phyloP scores from a whole-genome alignment of 2,797 vertebrate genomes.

The Aplochiton taeniatus region DNA sequence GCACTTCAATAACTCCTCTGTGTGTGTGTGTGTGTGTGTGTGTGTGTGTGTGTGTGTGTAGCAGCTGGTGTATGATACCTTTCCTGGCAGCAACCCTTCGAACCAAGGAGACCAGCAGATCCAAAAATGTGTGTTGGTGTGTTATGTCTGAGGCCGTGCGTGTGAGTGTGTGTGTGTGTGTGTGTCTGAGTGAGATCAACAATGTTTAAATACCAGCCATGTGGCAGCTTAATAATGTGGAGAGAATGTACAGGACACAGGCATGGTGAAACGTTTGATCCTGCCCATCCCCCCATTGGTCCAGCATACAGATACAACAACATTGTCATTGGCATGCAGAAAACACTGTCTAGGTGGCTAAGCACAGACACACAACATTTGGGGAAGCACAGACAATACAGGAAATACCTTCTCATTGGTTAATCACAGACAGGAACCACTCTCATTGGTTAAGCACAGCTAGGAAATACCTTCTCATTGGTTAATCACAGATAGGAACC shows the following conservation, averaged over 20 bases:
- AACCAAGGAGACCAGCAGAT: too few relatives aligned
- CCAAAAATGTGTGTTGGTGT: neutral
- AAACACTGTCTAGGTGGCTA: conserved; percentile 16
- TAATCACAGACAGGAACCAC: conserved; percentile 10
- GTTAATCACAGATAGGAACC: neutral
- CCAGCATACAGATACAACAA: conserved; percentile 34
- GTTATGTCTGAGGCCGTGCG: too few relatives aligned
- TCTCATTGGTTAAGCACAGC: conserved; percentile 3
- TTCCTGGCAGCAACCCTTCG: too few relatives aligned
- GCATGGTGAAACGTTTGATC: neutral
- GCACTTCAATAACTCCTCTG: neutral
- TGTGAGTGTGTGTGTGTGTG: conserved; percentile 6
- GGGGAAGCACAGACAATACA: conserved; percentile 2
- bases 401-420: conserved; percentile 12
- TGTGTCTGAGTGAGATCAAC: neutral
- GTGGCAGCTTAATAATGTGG: conserved; percentile 7
- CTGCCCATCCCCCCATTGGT: neutral
- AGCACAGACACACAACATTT: conserved; percentile 10
- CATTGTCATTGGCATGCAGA: conserved; percentile 1
- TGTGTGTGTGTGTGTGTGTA: neutral
- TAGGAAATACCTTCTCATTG: conserved; percentile 5
- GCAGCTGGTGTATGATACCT: too few relatives aligned
- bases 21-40: neutral
- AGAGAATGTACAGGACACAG: neutral
- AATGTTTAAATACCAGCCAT: conserved; percentile 20